Evolutionary conservation across 2,113 vertebrate genomes (phyloP), one percentile per base, ranked within the genome.

Genomic region (human (Homo sapiens)): DNA sequence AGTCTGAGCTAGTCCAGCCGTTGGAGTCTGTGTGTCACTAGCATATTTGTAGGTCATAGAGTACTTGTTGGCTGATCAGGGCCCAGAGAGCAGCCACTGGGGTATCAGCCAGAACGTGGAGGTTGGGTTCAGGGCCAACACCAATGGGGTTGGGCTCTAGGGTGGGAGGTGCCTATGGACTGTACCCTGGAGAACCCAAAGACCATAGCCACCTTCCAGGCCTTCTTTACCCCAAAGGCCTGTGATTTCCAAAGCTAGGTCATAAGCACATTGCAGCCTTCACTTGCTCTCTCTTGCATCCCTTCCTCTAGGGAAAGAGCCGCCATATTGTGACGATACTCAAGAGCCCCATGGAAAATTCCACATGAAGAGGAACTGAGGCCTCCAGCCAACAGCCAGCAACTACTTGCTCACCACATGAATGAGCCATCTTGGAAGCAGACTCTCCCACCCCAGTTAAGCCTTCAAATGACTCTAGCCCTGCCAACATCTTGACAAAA

Each of bases 391-490:
- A 43, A 43, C 10, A 59, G 87, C 38, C 52, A 61, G 40, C 38
- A 61, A 20, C 55, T 3, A 35, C 72, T 20, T 4, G 32, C 79
- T 38, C 3, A 23, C 25, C 8, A 6, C 22, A 38, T 2, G 57
- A 52, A 30, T 22, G 17, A 16, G 61, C 10, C 40, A 3, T 38
- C 52, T n/a, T 25, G 22, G 52, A 57, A 27, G 35, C 18, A 23
- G 22, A 14, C n/a, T 25, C 7, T 68, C 22, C 9, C 0, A 1
- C 25, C 16, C 75, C 59, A 50, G 45, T 4, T 0, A 13, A 52
- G 16, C 59, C 59, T 22, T 38, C 27, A 1, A 6, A 30, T 32
- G 45, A 30, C 6, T 18, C 22, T 6, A 20, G 35, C 23, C 22
- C 32, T 18, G 48, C 32, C 35, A 17, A 18, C 30, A 35, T 30